phyloP scores from a whole-genome alignment of 2,888 invertebrate genomes.

The Drosophila robusta region DNA sequence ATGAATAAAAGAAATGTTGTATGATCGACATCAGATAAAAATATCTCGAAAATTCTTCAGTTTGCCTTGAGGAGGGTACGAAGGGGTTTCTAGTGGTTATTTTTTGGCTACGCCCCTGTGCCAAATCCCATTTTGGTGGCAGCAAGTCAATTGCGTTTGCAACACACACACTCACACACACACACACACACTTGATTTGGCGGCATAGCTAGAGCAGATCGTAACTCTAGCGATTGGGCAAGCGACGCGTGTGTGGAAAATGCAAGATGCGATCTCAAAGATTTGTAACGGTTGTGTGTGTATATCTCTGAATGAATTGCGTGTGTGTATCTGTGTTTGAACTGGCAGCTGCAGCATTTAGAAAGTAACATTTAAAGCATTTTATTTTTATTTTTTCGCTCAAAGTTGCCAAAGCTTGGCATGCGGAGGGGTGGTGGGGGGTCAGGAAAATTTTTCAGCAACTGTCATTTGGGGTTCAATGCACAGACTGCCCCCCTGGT shows the following conservation, averaged over 20 bases:
- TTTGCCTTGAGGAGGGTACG: background rate
- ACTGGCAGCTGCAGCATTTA: conserved; percentile 61
- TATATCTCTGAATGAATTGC: conserved; percentile 8
- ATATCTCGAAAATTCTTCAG: background rate
- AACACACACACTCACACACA: conserved; percentile 32
- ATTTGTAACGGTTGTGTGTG: conserved; percentile 38
- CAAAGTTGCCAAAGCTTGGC: conserved; percentile 9
- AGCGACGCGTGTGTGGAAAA: conserved; percentile 56
- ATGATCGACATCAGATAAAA: no score
- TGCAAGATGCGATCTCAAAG: conserved; percentile 67
- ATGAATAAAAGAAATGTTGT: no score
- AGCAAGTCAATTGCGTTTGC: conserved; percentile 66
- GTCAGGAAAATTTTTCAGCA: conserved; percentile 76
- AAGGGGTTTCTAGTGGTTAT: background rate
- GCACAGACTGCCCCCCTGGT: conserved; percentile 51
- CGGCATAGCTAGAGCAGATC: conserved; percentile 57
- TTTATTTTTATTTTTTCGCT: conserved; percentile 8
- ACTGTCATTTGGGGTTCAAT: conserved; percentile 79
- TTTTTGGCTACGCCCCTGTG: conserved; percentile 37
- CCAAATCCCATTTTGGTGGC: conserved; percentile 31
- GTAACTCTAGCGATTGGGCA: conserved; percentile 68
- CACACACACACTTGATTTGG: conserved; percentile 22
- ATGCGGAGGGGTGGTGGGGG: conserved; percentile 21
- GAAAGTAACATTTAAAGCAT: conserved; percentile 67
- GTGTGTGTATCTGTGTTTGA: conserved; percentile 25